A percentile compares a stretch with the other conserved stretches of the same genome.
Evolutionary conservation across 2,113 vertebrate genomes (phyloP).

Genomic region (Neodon shergylaensis): DNA sequence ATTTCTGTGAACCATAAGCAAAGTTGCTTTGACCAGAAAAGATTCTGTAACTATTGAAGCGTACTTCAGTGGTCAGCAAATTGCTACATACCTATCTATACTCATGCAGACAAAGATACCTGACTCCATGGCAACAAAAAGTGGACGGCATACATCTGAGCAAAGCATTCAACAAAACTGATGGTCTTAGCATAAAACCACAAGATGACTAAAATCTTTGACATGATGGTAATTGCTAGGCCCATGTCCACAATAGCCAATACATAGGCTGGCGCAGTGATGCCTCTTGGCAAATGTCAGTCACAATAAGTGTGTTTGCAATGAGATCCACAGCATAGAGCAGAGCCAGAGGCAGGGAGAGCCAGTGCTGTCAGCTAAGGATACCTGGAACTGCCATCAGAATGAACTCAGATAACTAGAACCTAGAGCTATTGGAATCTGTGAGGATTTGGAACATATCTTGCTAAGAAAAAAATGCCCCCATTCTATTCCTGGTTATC

Average conservation of each 20-base stretch:
- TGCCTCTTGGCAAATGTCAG: slow-evolving; percentile 14
- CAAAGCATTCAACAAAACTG: slow-evolving; percentile 59
- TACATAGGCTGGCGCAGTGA: slow-evolving; percentile 57
- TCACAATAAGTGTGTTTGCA: slow-evolving; percentile 53
- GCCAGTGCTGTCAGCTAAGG: slow-evolving; percentile 71
- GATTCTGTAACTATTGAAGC: slow-evolving; percentile 38
- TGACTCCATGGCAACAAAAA: slow-evolving; percentile 65
- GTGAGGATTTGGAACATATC: too few species aligned
- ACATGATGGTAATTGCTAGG: slow-evolving; percentile 51
- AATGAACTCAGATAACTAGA: too few species aligned
- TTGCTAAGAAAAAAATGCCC: background rate
- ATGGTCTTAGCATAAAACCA: slow-evolving; percentile 59
- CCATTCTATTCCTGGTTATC: background rate
- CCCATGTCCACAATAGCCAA: slow-evolving; percentile 54
- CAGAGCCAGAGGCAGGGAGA: slow-evolving; percentile 56
- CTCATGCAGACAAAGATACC: slow-evolving; percentile 65
- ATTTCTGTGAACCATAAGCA: slow-evolving; percentile 55
- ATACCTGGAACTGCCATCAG: slow-evolving; percentile 68
- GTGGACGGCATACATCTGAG: too few species aligned
- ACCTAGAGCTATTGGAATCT: too few species aligned
- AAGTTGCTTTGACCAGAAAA: slow-evolving; percentile 50
- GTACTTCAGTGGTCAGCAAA: slow-evolving; percentile 41
- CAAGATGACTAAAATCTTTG: slow-evolving; percentile 65
- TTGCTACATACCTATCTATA: slow-evolving; percentile 68
- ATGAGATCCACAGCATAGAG: slow-evolving; percentile 57